A percentile compares a stretch with the other conserved stretches of the same genome.
Conservation (phyloP, 2,797 vertebrate genomes). For the Centropyge bicolor region DNA sequence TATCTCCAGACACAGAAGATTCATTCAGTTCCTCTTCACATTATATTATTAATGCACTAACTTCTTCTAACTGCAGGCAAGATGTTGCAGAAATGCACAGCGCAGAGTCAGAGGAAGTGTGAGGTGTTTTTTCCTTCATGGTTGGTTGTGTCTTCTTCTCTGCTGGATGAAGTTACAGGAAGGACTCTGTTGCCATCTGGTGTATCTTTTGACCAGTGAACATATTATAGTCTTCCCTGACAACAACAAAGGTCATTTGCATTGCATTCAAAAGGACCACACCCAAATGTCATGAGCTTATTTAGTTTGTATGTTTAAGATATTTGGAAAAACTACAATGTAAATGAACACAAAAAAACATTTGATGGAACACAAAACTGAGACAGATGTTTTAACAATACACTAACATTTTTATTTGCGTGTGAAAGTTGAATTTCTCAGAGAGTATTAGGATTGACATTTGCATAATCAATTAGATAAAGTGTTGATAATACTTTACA, state of each 20-base stretch:
- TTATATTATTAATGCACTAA: not conserved
- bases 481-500: slow-evolving; percentile 77
- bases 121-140: not conserved
- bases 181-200: slow-evolving; percentile 77
- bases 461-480: slow-evolving; percentile 57
- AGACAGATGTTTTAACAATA: slow-evolving; percentile 49
- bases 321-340: not conserved
- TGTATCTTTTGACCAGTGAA: slow-evolving; percentile 53
- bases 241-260: slow-evolving; percentile 58
- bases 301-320: slow-evolving; percentile 9
- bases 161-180: not conserved
- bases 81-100: slow-evolving; percentile 12
- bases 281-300: slow-evolving; percentile 28
- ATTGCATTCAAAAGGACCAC: slow-evolving; percentile 63
- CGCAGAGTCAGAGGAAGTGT: slow-evolving; percentile 6
- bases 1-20: slow-evolving; percentile 24
- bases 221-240: not conserved
- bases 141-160: not conserved
- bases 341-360: slow-evolving; percentile 3
- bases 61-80: not conserved
- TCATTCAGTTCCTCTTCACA: slow-evolving; percentile 28
- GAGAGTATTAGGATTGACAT: slow-evolving; percentile 30
- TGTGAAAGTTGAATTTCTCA: slow-evolving; percentile 37
- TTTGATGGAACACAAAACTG: slow-evolving; percentile 23
- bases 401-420: slow-evolving; percentile 65